These are phyloP conservation scores for Syndactyla subalaris DNA, from an alignment of 2,797 vertebrate genomes.

Conservation along the genomic window DNA sequence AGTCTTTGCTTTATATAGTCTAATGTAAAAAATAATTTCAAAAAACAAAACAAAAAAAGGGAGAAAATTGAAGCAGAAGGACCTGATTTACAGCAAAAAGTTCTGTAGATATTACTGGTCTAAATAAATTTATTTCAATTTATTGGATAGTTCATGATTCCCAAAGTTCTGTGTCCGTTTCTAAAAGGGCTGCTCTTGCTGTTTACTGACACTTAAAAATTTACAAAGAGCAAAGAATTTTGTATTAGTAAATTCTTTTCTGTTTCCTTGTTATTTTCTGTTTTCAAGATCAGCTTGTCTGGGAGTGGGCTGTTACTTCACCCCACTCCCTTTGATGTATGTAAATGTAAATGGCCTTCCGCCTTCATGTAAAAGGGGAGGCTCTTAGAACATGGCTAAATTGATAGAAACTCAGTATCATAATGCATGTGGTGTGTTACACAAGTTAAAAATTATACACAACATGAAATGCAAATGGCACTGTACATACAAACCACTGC, in stretches of 20 bases:
- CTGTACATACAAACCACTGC: not conserved
- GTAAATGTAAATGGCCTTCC: not conserved
- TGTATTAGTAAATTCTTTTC: not conserved
- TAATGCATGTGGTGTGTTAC: not conserved
- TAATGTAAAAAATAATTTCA: not conserved
- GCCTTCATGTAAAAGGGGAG: slow-evolving; percentile 20
- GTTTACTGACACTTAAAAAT: not conserved
- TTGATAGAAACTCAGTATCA: slow-evolving; percentile 1
- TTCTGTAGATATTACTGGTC: not conserved
- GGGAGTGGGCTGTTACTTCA: not conserved
- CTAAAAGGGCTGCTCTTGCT: not conserved
- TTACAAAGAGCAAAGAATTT: slow-evolving; percentile 7
- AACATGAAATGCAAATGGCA: not conserved
- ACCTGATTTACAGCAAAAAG: not conserved
- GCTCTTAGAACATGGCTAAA: slow-evolving; percentile 28
- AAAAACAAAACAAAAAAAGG: not conserved
- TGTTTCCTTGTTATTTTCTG: slow-evolving; percentile 19
- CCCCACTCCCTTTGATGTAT: not conserved
- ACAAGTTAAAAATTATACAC: slow-evolving; percentile 27
- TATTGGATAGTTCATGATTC: not conserved
- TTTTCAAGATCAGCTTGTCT: not conserved
- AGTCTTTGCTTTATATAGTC: not conserved
- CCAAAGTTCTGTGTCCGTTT: not conserved
- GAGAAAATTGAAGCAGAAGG: not conserved
- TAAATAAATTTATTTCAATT: not conserved